Evolutionary conservation across 2,113 vertebrate species (phyloP), one percentile per base, ranked within the genome.

Genomic region (Syngnathus scovelli): DNA sequence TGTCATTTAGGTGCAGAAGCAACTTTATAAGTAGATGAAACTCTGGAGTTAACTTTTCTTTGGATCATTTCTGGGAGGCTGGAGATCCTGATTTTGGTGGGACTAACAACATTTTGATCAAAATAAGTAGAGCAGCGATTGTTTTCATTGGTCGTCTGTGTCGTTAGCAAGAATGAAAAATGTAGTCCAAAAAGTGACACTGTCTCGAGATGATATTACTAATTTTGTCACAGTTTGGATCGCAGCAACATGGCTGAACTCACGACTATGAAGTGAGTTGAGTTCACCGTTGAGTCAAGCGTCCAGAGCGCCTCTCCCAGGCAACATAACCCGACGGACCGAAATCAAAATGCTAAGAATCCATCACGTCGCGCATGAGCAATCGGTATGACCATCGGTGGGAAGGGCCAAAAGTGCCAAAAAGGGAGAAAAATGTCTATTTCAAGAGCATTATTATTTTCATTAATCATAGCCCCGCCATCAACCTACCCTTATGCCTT

Each of bases 401-500:
- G 92, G 89, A 80, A 82, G 72, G 77, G 78, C 86, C 82, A 78
- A 87, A 86, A 79, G 92, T 89, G 87, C 87, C 90, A 83, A 91
- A 92, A 87, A 75, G 80, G 90, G 93, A 93, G 93, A 96, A 96
- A 95, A 95, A 95, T 95, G 95, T 97, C 94, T 94, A 96, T 96
- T 98, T 97, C 93, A 95, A 92, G 88, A 93, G 91, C 92, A 95
- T 97, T 99, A 98, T 98, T 98, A 98, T 98, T 97, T 97, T 98
- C 95, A 99, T 99, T 96, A 98, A 98, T 99, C 96, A 98, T 95
- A 92, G 92, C 94, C 89, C 91, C 86, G 90, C 94, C 94, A 94
- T 95, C 94, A 94, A 90, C 92, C 93, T 94, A 94, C 95, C 93
- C 93, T 94, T 93, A 95, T 93, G 94, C 93, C 95, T 95, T 95